phyloP scores from a whole-genome alignment of 2,113 vertebrate species.

The Macaca nemestrina region DNA sequence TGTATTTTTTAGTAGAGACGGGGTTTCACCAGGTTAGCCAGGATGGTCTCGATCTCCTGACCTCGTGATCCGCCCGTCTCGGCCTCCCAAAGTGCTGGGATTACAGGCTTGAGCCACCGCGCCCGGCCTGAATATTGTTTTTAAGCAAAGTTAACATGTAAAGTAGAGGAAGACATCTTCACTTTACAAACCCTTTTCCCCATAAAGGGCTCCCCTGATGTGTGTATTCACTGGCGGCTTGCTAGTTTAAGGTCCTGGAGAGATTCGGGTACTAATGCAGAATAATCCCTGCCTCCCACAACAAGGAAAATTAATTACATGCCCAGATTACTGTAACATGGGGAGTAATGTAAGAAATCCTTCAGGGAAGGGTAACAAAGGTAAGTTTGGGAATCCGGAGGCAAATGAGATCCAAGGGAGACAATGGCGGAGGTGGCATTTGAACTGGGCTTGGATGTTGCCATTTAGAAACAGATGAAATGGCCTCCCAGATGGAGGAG shows the following conservation, averaged over 20 bases:
- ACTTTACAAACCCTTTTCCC: neutral
- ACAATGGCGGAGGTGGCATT: neutral
- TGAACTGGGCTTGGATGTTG: neutral
- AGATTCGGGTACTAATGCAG: neutral
- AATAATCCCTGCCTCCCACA: neutral
- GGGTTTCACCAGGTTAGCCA: too few species aligned
- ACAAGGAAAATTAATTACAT: neutral
- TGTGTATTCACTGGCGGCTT: neutral
- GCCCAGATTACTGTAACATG: neutral
- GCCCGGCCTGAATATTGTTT: neutral
- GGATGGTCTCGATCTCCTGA: too few species aligned
- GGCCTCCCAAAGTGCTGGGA: too few species aligned
- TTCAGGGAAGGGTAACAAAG: neutral
- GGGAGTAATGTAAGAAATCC: neutral
- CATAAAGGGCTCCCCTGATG: neutral
- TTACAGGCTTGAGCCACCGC: too few species aligned
- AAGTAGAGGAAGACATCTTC: neutral
- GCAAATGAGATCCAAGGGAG: neutral
- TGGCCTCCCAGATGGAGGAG: neutral
- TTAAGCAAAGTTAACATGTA: neutral
- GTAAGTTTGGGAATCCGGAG: neutral
- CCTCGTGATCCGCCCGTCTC: too few species aligned
- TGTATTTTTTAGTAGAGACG: too few species aligned
- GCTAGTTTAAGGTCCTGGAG: neutral
- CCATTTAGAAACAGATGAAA: neutral